phyloP scores from a whole-genome alignment of 2,797 vertebrate genomes.

The Ctenopoma kingsleyae region DNA sequence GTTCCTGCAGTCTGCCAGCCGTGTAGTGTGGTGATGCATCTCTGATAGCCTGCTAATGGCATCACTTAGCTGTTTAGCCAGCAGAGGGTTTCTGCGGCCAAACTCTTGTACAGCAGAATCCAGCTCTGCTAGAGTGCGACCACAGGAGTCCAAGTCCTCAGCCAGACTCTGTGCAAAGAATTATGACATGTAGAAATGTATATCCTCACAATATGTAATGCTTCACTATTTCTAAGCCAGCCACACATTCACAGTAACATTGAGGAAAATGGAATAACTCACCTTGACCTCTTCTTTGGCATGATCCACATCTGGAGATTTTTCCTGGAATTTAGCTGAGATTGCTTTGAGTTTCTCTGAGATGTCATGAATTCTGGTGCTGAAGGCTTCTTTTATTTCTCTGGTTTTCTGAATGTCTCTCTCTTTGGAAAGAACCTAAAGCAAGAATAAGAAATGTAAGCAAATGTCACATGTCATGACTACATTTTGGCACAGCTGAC shows the following conservation, averaged over 20 bases:
- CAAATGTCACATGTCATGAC: background rate
- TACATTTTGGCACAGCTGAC: too few relatives aligned
- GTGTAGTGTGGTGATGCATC: constrained; percentile 90
- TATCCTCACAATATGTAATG: background rate
- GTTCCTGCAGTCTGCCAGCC: constrained; percentile 89
- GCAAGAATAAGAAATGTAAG: constrained; percentile 20
- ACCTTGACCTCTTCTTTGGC: constrained; percentile 95
- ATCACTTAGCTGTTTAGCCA: constrained; percentile 90
- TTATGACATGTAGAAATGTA: background rate
- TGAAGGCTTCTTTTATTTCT: constrained; percentile 90
- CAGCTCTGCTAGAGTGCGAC: constrained; percentile 89
- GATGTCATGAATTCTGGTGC: constrained; percentile 87
- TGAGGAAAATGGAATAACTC: constrained; percentile 6
- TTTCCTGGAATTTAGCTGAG: constrained; percentile 91
- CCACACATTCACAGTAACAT: background rate
- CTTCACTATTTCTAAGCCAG: background rate
- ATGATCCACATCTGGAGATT: constrained; percentile 89
- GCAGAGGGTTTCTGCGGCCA: constrained; percentile 87
- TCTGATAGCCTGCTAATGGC: constrained; percentile 90
- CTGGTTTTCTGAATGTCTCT: constrained; percentile 92
- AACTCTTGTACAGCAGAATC: constrained; percentile 92
- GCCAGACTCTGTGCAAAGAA: constrained; percentile 85
- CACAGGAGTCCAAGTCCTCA: constrained; percentile 91
- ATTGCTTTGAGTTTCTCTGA: constrained; percentile 90
- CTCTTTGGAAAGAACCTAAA: constrained; percentile 93